Evolutionary conservation across 2,888 invertebrate species (phyloP), one percentile per base, ranked within the genome.

Genomic region (Melanotus villosus): DNA sequence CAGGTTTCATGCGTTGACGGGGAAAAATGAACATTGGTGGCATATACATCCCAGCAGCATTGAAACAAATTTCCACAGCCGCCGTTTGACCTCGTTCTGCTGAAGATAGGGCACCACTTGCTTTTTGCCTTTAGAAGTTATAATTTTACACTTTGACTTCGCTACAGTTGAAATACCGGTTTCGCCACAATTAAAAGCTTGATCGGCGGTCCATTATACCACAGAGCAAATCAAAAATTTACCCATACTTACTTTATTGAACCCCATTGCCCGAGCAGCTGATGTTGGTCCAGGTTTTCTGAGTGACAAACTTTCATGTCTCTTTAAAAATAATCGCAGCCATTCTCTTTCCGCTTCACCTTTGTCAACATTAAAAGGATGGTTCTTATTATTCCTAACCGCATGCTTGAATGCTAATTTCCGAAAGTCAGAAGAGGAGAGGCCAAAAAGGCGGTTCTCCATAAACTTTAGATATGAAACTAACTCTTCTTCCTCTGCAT

Each of bases 41-140:
- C 65, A 80, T 75, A 67, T 75, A 79, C 14, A 66, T 63, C 52
- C 78, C 78, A 58, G 71, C 71, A 57, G 78, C 78, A 60, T 62
- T 74, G 66, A 78, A 76, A 66, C 79, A 80, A 60, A 75, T 62
- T 38, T 77, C 77, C 16, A 75, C 75, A 12, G 78, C 79, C 18
- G 75, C 58, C 10, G 75, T 73, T 45, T 74, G 73, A 4, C 78
- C 80, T 41, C 79, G 54, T 73, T 81, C 77, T 65, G 77, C 78
- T 23, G 79, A 79, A 21, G 76, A 67, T 21, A 80, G 16, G 10
- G 70, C 71, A 1, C 75, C 78, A 79, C 79, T 26, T 59, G 62
- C 32, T 54, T n/a, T 67, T 68, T 9, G 5, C 73, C 72, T 45
- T 68, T 71, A 21, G 34, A 19, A 0, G 70, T 65, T n/a, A 76